Evolutionary conservation across 2,888 invertebrate genomes (phyloP), one percentile per base, ranked within the genome.

Genomic region (Apotomis turbidana): DNA sequence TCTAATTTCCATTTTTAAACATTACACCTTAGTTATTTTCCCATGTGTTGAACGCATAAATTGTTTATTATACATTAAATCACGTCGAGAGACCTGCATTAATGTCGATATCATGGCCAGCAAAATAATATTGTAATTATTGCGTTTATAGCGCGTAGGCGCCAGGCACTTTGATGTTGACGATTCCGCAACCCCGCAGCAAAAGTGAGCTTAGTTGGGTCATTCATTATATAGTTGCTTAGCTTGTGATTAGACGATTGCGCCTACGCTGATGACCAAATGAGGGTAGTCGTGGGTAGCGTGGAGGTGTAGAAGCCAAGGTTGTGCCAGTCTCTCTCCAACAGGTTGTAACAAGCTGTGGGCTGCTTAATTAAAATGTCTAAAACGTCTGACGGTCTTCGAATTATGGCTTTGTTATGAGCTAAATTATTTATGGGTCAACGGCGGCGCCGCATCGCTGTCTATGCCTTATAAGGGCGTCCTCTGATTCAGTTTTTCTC

Each of bases 261-360:
- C 88, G 87, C 93, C 93, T 87, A 93, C 93, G 83, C 82, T 77
- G 84, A 85, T 91, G 92, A 88, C 93, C 93, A 93, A 93, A 93
- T 91, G 91, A 89, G 92, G 92, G 93, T 93, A 90, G 87, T 76
- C 89, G 93, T 93, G 92, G 93, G 93, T 80, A 86, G 93, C 85
- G 83, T 86, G 93, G 91, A 92, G 93, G 93, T 90, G 93, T 89
- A 84, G 87, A 83, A 89, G 87, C 89, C 93, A 93, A 93, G 93
- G 93, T 87, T 91, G 87, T 87, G 85, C 89, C 91, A 89, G 87
- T 89, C 90, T 85, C 87, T 90, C 85, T 87, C 84, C 79, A 85
- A 87, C 88, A 87, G 83, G 87, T 89, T 82, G 81, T 80, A 82
- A 87, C 88, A 83, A 84, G 85, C 77, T 84, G 91, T 92, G 88